Base-by-base conservation (phyloP, 2,113 vertebrate species). In the Oplegnathus fasciatus region DNA sequence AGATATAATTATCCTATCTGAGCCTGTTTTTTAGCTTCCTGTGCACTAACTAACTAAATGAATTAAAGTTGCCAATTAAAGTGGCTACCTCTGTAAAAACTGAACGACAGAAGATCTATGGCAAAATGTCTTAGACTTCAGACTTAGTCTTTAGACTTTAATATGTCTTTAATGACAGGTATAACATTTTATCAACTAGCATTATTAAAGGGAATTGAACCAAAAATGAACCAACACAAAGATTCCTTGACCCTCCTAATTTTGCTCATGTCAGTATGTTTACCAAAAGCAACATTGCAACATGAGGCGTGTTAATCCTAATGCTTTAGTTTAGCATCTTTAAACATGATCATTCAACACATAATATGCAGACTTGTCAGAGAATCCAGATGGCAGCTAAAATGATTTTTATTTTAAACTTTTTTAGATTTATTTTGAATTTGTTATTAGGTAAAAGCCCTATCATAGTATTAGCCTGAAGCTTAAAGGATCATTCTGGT, bases 1-100 rank as follows among this genome's bases (percentile, higher is more conserved):
- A 89, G 86, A 93, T 88, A 89, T 77, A 81, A 77, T 58, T 3
- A 52, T 40, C 55, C 32, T 10, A 18, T 42, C 6, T 80, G 71
- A 78, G 54, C 61, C 81, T 73, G 50, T 28, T 72, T 48, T 48
- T 71, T 15, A 37, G 3, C 20, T 20, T 61, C 22, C 17, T 50
- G 66, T 62, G 28, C 50, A 34, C 26, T 68, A 2, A 69, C 69
- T 26, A 66, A 66, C 20, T n/a, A n/a, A n/a, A n/a, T n/a, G n/a
- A n/a, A n/a, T n/a, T n/a, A 52, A 42, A 44, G 20, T 34, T 44
- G 32, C 20, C 70, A 54, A 44, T 14, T n/a, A n/a, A 54, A 54
- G 28, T 57, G 28, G 72, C 32, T 34, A 22, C 40, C 9, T 34
- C 32, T 52, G 60, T 18, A 26, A 34, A 40, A 55, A 52, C 17